phyloP scores from a whole-genome alignment of 2,113 vertebrate species.

The Clupea harengus region DNA sequence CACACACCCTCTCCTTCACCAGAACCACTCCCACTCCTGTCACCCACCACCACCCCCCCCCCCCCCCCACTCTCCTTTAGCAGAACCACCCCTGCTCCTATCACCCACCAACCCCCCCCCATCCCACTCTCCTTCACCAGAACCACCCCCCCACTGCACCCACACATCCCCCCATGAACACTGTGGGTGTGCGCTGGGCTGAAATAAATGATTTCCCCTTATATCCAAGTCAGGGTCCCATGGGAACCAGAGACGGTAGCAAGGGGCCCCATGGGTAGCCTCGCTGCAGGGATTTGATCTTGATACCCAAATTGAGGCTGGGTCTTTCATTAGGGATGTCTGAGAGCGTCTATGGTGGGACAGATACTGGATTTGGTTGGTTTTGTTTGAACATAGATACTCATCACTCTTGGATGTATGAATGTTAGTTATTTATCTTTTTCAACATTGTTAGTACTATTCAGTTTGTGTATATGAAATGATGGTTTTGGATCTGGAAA shows the following conservation, averaged over 20 bases:
- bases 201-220: conserved; percentile 62
- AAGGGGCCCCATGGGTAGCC: conserved; percentile 3
- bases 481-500: neutral
- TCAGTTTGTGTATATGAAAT: neutral
- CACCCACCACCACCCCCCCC: neutral
- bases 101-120: too few species aligned
- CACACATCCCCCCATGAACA: conserved; percentile 58
- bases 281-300: conserved; percentile 4
- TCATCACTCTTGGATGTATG: neutral
- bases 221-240: conserved; percentile 61
- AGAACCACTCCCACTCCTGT: neutral
- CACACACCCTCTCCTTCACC: too few species aligned
- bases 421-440: neutral
- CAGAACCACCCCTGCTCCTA: neutral
- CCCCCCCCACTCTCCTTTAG: neutral
- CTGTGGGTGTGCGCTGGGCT: conserved; percentile 62
- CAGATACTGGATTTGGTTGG: neutral
- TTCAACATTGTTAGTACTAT: neutral
- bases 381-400: neutral
- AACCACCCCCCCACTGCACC: conserved; percentile 6
- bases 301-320: neutral
- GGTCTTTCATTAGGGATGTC: neutral
- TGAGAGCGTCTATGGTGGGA: neutral
- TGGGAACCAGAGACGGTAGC: conserved; percentile 50
- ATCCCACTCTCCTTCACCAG: neutral